These are phyloP conservation scores for Strigamia maritima DNA, from an alignment of 2,888 invertebrate species.

Conservation along the genomic window DNA sequence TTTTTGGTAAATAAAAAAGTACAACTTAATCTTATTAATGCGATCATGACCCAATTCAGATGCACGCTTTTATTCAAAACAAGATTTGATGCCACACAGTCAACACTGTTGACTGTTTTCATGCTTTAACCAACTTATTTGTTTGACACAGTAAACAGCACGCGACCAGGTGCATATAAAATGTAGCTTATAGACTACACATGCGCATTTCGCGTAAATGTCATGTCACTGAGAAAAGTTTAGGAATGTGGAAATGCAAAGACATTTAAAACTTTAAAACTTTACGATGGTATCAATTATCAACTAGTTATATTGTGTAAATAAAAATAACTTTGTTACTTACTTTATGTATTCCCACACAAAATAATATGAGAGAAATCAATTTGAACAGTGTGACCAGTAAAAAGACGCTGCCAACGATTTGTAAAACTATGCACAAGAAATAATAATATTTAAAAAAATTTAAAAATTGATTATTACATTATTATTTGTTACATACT, in stretches of 20 bases:
- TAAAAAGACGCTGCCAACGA: not conserved
- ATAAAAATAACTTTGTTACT: not conserved
- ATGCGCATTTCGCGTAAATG: no score
- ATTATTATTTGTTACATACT: not conserved
- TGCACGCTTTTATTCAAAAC: not conserved
- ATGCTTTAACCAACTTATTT: no score
- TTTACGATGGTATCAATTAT: no score
- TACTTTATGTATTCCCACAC: slow-evolving; percentile 22
- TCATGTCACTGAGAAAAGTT: no score
- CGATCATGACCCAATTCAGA: not conserved
- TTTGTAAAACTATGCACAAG: not conserved
- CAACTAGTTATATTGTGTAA: no score
- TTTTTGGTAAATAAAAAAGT: not conserved
- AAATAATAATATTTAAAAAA: not conserved
- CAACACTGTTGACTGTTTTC: no score
- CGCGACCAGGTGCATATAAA: no score
- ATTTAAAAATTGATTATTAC: not conserved
- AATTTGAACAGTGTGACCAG: not conserved
- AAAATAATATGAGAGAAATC: not conserved
- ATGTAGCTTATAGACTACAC: no score
- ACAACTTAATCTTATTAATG: not conserved
- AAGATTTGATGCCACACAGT: no score
- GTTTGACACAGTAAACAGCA: no score
- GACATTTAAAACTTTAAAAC: no score
- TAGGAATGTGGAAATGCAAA: no score